Conservation (phyloP, 2,888 invertebrate genomes). For the Helobdella robusta region DNA sequence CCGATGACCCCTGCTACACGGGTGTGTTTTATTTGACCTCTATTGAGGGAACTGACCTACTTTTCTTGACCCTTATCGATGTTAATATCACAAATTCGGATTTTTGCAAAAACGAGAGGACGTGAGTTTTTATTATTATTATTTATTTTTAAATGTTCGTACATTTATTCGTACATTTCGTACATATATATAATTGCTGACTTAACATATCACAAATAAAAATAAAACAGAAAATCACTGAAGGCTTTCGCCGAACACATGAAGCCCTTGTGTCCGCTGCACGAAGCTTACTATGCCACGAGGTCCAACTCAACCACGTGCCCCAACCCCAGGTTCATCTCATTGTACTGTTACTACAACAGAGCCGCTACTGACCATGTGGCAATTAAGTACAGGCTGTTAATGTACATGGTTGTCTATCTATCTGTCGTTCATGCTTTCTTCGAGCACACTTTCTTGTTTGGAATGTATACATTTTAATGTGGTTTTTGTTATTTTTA, state of each 20-base stretch:
- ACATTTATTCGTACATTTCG: too few relatives aligned
- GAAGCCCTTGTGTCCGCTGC: not conserved
- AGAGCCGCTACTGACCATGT: not conserved
- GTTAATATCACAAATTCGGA: not conserved
- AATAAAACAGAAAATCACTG: not conserved
- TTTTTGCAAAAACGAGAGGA: not conserved
- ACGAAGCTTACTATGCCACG: not conserved
- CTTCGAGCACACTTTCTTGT: too few relatives aligned
- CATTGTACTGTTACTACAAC: slow-evolving; percentile 16
- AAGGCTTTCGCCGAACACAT: not conserved
- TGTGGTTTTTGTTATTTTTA: too few relatives aligned
- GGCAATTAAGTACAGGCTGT: too few relatives aligned
- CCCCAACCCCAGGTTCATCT: slow-evolving; percentile 1
- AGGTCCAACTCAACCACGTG: slow-evolving; percentile 14
- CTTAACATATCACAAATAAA: not conserved
- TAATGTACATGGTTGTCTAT: too few relatives aligned
- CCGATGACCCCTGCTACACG: slow-evolving; percentile 29
- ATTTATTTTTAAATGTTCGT: too few relatives aligned
- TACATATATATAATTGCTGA: not conserved
- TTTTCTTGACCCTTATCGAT: slow-evolving; percentile 28
- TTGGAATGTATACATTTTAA: too few relatives aligned
- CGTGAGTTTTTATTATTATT: not conserved
- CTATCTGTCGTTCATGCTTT: too few relatives aligned
- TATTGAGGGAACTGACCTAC: slow-evolving; percentile 29
- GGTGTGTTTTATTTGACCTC: slow-evolving; percentile 28